Percentiles rank a stretch among this genome's conserved stretches.
Conservation (phyloP, 1,140 invertebrate species). For the Mesaphorura yosii region DNA sequence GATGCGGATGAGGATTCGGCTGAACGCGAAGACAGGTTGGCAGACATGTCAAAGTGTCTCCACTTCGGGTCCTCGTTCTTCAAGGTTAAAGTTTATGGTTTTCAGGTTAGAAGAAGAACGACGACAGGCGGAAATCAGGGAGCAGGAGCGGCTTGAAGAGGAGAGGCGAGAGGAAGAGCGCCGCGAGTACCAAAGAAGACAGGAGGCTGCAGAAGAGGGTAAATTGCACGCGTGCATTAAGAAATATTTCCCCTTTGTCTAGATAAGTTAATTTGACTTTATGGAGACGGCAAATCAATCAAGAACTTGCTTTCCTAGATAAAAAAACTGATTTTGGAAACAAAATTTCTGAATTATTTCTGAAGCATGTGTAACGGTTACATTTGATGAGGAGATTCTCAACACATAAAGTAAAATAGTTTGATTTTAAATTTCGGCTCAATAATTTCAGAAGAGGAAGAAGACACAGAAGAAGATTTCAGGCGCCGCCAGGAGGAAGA, state of each 20-base stretch:
- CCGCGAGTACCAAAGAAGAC: not conserved
- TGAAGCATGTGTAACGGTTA: too few species aligned
- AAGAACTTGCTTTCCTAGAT: not conserved
- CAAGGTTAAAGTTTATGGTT: too few species aligned
- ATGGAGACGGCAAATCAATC: not conserved
- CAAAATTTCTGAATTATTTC: too few species aligned
- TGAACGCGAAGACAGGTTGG: too few species aligned
- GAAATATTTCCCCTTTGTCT: not conserved
- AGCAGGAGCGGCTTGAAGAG: slow-evolving; percentile 1
- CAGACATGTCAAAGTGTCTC: too few species aligned
- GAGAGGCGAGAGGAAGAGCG: not conserved
- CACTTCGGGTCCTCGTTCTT: too few species aligned
- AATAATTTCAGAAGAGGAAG: slow-evolving; percentile 22
- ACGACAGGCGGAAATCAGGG: not conserved
- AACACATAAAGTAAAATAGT: too few species aligned
- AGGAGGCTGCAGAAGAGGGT: not conserved
- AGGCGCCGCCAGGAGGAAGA: too few species aligned
- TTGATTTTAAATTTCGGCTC: too few species aligned
- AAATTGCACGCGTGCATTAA: not conserved
- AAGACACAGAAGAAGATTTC: slow-evolving; percentile 8
- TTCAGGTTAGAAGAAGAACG: not conserved
- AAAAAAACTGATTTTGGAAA: slow-evolving; percentile 5
- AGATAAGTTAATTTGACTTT: not conserved
- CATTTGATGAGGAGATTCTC: too few species aligned
- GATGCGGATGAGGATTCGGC: too few species aligned